Base-by-base conservation (phyloP, 2,113 vertebrate genomes). In the Hypanus sabinus region DNA sequence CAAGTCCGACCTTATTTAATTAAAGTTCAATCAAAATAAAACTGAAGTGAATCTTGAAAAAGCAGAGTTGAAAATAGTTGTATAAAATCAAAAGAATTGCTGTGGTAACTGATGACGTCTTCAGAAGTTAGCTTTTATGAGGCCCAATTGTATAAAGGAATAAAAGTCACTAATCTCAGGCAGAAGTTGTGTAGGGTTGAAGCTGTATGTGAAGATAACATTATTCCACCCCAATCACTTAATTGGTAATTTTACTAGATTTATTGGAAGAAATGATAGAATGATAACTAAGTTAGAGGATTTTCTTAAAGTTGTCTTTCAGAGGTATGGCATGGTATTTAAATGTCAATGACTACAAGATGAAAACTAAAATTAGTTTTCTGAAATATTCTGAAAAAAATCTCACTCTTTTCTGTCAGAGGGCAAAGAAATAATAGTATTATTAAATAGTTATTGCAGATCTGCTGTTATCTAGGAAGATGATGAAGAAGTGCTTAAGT, bases 201-300 rank as follows among this genome's bases (percentile, higher is more conserved):
- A 93, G 91, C 91, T 93, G 33, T 73, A 73, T 75, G 24, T 55
- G 38, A 93, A 73, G 91, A 93, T 73, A 55, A 93, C 68, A 93
- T 73, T 93, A 46, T 55, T 36, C 91, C 71, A 93, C 65, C 70
- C 20, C 36, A 30, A 93, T 38, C 70, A 73, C 22, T 73, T 55
- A 38, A 93, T 93, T 24, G 5, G 24, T 14, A 38, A 55, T 93
- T 73, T 93, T 93, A 36, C 68, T 73, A 24, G 38, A 46, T 93
- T 75, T 73, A 24, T 93, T 93, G 18, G 36, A 73, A 30, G 70
- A 93, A 93, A 93, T 38, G 36, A 36, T 33, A 27, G 22, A 93
- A 93, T 73, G 68, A 73, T 75, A 9, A 55, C 46, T 30, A 6
- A 73, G 68, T 38, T 73, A 38, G 70, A 73, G 46, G 90, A 20